These are phyloP conservation scores for Parnassius orleans DNA, from an alignment of 2,888 invertebrate genomes.

Conservation along the genomic window DNA sequence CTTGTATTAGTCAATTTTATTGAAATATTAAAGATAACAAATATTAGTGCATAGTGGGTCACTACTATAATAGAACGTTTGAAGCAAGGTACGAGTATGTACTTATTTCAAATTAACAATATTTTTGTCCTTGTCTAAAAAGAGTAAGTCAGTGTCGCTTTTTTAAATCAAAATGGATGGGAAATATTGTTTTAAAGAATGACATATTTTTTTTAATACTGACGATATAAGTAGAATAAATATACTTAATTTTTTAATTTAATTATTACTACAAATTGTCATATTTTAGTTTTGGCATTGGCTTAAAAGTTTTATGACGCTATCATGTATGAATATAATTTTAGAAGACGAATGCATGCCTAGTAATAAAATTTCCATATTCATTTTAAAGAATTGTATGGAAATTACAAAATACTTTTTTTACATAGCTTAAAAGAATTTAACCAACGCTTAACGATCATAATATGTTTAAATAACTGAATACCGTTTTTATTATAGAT, in stretches of 20 bases:
- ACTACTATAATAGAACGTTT: too few relatives aligned
- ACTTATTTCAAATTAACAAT: conserved; percentile 50
- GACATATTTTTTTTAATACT: conserved; percentile 4
- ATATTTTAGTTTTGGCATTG: conserved; percentile 14
- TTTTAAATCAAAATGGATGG: conserved; percentile 63
- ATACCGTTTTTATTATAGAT: too few relatives aligned
- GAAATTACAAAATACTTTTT: conserved; percentile 7
- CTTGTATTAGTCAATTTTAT: too few relatives aligned
- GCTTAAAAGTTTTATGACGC: conserved; percentile 19
- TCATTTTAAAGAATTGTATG: not conserved
- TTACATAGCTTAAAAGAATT: conserved; percentile 4
- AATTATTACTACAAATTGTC: not conserved
- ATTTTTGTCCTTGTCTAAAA: conserved; percentile 58
- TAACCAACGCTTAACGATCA: conserved; percentile 7
- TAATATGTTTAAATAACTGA: not conserved
- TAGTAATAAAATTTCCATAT: not conserved
- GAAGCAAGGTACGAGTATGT: too few relatives aligned
- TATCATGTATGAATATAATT: conserved; percentile 19
- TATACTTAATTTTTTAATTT: not conserved
- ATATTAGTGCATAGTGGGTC: too few relatives aligned
- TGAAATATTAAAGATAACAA: too few relatives aligned
- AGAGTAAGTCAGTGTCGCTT: conserved; percentile 64
- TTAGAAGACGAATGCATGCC: conserved; percentile 18
- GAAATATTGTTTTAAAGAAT: conserved; percentile 39
- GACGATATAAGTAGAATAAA: not conserved